Base-by-base conservation (phyloP, 2,113 vertebrate species). In the Promerops cafer region DNA sequence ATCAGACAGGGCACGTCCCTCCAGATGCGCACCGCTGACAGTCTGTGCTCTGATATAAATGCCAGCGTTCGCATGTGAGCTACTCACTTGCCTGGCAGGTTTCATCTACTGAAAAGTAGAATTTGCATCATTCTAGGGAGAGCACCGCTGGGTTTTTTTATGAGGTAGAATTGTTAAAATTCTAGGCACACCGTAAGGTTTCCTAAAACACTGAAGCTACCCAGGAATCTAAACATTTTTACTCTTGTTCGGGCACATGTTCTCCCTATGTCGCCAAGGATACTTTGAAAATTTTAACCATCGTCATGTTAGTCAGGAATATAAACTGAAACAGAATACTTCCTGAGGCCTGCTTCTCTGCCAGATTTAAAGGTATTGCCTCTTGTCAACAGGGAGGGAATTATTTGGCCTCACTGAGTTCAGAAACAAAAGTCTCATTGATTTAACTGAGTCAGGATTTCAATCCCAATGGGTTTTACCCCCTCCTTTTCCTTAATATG, bases 401-500 rank as follows among this genome's bases (percentile, higher is more conserved):
- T 91, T 77, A 72, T 65, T 91, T 95, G 95, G 60, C 75, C 79
- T 63, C 50, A 53, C 66, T 74, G 71, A 92, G 69, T 61, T 85
- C 45, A 85, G 64, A 80, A 93, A 80, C 64, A 78, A 70, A 93
- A 86, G 47, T 88, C 83, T 59, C 86, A 78, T 86, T 94, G 82
- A 93, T 94, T 75, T 61, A 80, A 88, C 49, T 75, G 79, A 87
- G 52, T 63, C 64, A 53, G 18, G 82, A 81, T 88, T 96, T 88
- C 33, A 90, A 53, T 77, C 71, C 83, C 35, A 17, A 24, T 45
- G 78, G 33, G 19, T 71, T 88, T 52, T 12, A 3, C 9, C 39
- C n/a, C 45, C 44, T 65, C 50, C 49, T 64, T 95, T 60, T 86
- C 87, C 89, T 96, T 96, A 87, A 94, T 97, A 64, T 93, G 86